Evolutionary conservation across 2,888 invertebrate genomes (phyloP), one percentile per base, ranked within the genome.

Genomic region (Alcis repandata): DNA sequence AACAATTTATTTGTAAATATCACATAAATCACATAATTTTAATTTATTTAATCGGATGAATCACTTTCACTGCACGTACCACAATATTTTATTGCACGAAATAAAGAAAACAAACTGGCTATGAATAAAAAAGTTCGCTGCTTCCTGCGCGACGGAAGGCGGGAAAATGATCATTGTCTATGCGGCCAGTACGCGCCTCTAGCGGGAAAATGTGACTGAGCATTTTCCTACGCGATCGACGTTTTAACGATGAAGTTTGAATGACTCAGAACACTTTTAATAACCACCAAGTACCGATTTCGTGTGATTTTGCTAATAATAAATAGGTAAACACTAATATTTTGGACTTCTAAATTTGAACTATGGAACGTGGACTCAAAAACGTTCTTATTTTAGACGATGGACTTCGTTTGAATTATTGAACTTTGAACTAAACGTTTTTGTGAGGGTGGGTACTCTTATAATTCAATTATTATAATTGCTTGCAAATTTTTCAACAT

Each of bases 161-260:
- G 64, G 54, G 48, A 56, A 59, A 59, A 36, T 43, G 32, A 20
- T 19, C 64, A 64, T 59, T 51, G 56, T 52, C 40, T 51, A 57
- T 33, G 46, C 45, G 46, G 52, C 57, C 52, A 66, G 60, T 46
- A 48, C 40, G 51, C 60, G 45, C 51, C 17, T 56, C 56, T 33
- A 46, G 60, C 60, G 57, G 52, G 57, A 61, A 66, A 66, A 61
- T 40, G 22, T 61, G 46, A 66, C 65, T 53, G 60, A 60, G 49
- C 6, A 13, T 20, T 22, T 41, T 51, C 10, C 32, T 27, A 13
- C 38, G 48, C 17, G 41, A 54, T 48, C 56, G 52, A 52, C 22
- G 54, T 51, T 60, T 56, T 51, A 57, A 60, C 38, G 51, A n/a
- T 51, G 8, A 51, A 38, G 8, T 51, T 20, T 20, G 11, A 32